Evolutionary conservation across 2,888 invertebrate genomes (phyloP), one percentile per base, ranked within the genome.

Genomic region (Cactoblastis cactorum): DNA sequence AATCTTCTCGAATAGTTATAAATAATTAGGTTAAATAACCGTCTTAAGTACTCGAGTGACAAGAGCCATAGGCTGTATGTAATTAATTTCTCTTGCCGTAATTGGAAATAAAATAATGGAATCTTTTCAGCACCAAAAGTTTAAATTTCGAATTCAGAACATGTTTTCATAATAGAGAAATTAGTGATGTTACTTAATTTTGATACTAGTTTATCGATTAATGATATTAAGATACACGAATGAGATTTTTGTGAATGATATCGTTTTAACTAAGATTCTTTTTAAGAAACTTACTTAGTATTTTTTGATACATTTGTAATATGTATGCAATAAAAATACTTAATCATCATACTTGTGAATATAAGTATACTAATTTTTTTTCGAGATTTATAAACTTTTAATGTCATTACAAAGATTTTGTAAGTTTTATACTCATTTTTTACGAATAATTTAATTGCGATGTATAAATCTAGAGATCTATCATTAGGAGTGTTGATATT

Each of bases 1-100:
- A 96, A 95, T 80, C 91, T 96, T 64, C 91, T 96, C 70, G 96
- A 95, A 67, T 89, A 83, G 67, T 22, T 45, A 46, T 53, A 35
- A 45, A 47, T 54, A 51, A 59, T 51, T 37, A 51, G 53, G 46
- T 56, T 50, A 55, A 58, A 56, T 43, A 55, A 55, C 46, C 46
- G 24, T 45, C 32, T 28, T n/a, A 37, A 41, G 43, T 52, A 53
- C 43, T 37, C 24, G 19, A 37, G 37, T 63, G 64, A 73, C 72
- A 71, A 74, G 73, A 74, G 74, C 72, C 71, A 73, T 75, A 70
- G 58, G 62, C 58, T 68, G 59, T 65, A 59, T 53, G 53, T 57
- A 54, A 58, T 63, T 24, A 24, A 61, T 64, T 55, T 58, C 52
- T 61, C 69, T 71, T 72, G 72, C 65, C 67, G 56, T 56, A n/a